phyloP scores from a whole-genome alignment of 2,888 invertebrate species.

The Nomada fucata region DNA sequence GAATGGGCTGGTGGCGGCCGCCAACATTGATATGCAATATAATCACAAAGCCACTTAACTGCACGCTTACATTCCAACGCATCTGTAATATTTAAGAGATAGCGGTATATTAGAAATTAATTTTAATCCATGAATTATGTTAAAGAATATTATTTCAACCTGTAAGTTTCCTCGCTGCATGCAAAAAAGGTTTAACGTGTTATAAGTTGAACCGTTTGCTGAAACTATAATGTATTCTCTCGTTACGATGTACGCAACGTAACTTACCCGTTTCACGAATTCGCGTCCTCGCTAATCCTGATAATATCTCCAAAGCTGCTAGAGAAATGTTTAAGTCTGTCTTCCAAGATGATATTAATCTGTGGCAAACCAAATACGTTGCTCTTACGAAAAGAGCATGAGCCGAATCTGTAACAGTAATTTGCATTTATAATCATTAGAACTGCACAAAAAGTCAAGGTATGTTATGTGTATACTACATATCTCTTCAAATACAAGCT shows the following conservation, averaged over 20 bases:
- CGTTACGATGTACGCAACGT: neutral
- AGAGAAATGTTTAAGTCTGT: constrained; percentile 96
- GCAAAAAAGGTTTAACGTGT: constrained; percentile 59
- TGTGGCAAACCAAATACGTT: constrained; percentile 96
- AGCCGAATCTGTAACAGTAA: constrained; percentile 89
- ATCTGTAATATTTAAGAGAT: constrained; percentile 86
- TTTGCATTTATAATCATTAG: constrained; percentile 1
- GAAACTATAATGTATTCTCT: neutral
- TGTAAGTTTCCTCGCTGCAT: constrained; percentile 86
- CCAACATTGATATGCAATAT: constrained; percentile 97
- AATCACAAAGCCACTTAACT: constrained; percentile 99
- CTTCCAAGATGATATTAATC: constrained; percentile 98
- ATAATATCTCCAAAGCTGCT: constrained; percentile 95
- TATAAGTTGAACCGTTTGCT: constrained; percentile 19
- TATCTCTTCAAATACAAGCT: constrained; percentile 47
- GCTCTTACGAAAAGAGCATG: constrained; percentile 96
- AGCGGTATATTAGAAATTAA: neutral
- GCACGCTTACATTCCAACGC: constrained; percentile 95
- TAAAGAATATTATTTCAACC: constrained; percentile 79
- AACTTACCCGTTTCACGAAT: constrained; percentile 93
- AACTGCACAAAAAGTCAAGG: neutral
- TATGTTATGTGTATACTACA: constrained; percentile 10
- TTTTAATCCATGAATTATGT: constrained; percentile 17
- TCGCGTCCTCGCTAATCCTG: constrained; percentile 95
- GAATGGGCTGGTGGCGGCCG: constrained; percentile 97